Conservation (phyloP, 1,140 invertebrate genomes). For the Thaumetopoea pityocampa region DNA sequence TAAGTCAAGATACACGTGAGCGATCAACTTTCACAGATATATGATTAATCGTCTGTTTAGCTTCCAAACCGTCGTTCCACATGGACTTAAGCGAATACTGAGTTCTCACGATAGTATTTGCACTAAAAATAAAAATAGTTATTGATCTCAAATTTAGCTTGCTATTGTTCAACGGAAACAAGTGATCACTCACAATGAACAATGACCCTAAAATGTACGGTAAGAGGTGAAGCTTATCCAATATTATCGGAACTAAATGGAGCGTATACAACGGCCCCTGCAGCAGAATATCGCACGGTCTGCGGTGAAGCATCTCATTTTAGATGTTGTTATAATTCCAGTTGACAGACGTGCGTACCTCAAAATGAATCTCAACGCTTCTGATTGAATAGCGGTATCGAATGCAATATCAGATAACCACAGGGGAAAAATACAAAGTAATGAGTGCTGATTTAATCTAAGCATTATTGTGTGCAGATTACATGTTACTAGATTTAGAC, state of each 20-base stretch:
- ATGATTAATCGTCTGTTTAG: too few relatives aligned
- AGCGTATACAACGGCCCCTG: conserved; percentile 41
- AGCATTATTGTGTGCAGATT: too few relatives aligned
- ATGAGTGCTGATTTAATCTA: too few relatives aligned
- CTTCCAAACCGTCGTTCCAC: too few relatives aligned
- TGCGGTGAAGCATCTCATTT: conserved; percentile 41
- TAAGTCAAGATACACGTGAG: too few relatives aligned
- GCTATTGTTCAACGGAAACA: too few relatives aligned
- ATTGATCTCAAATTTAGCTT: too few relatives aligned
- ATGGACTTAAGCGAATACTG: too few relatives aligned
- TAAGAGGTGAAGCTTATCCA: conserved; percentile 1
- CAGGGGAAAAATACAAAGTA: conserved; percentile 33
- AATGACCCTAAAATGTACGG: conserved; percentile 3
- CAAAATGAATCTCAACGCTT: conserved; percentile 39
- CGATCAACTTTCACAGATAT: too few relatives aligned
- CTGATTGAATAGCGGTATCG: conserved; percentile 55
- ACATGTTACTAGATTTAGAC: too few relatives aligned
- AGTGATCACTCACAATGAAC: neutral
- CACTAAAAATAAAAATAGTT: too few relatives aligned
- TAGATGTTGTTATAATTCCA: conserved; percentile 48
- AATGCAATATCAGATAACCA: conserved; percentile 21
- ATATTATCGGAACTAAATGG: conserved; percentile 31
- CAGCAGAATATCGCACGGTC: conserved; percentile 42
- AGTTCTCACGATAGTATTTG: too few relatives aligned
- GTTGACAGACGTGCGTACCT: conserved; percentile 49